Evolutionary conservation across 2,888 invertebrate species (phyloP), one percentile per base, ranked within the genome.

Genomic region (Napeogenes sylphis): DNA sequence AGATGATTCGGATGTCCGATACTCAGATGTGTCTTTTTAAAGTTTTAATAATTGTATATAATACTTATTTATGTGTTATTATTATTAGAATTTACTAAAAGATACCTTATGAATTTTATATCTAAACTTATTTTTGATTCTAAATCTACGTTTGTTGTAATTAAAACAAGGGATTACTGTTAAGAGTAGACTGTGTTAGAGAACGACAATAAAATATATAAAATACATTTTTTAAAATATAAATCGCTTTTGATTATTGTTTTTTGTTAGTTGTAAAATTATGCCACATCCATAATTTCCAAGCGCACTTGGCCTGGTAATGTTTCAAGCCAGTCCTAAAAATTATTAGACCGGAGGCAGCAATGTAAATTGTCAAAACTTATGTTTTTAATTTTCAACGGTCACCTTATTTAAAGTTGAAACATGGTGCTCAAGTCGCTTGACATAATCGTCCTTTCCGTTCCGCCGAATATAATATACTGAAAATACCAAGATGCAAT

Each of bases 361-460:
- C 74, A 71, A 76, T 77, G 78, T 77, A 77, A 76, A 80, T 75
- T 74, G 76, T 76, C 74, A 80, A 76, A 75, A 76, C 76, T 75
- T 75, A 77, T 77, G 75, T 76, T 77, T 79, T 75, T 76, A 76
- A 80, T 80, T 79, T 75, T 79, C 71, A 64, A 71, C 70, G 71
- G 74, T 73, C 73, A 76, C 71, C 70, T 68, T 64, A 58, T 61
- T 72, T 68, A 66, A 8, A 12, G 6, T 30, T 51, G 30, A 51
- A 64, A 60, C 58, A 38, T 55, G 35, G 35, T 13, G 33, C 35
- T 55, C 51, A 51, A 51, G 51, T 30, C 30, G 21, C 30, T 8
- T 42, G 42, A 42, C 51, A 51, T 51, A 51, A 51, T 30, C 14
- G 4, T 30, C 10, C 12, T 30, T 30, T 30, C 10, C 10, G 42